Base-by-base conservation (phyloP, 35 echinoderm and acorn worm species). In the Ophiothrix spiculata region DNA sequence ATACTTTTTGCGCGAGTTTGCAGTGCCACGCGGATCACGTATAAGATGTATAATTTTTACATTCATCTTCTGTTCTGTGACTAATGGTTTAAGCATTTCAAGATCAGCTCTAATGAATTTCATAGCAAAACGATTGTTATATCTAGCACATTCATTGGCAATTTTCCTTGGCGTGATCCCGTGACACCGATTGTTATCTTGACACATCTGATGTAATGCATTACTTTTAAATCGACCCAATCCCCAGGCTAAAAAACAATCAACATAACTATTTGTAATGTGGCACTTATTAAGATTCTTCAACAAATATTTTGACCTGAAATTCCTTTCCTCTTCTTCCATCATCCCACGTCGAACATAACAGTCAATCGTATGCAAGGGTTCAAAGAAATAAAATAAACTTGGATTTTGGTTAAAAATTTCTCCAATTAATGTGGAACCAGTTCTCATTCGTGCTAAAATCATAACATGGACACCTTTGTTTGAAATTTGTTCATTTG, bases 21-120 rank as follows among this genome's bases (percentile, higher is more conserved):
- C 92, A 14, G 92, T 91, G 25, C 89, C 96, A 35, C 96, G 77
- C 12, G 96, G 96, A 83, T 99, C 96, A 4, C 96, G 81, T 29
- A 99, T 83, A 4, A 99, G 77, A 87, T 99, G 96, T 38, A 99
- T 91, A n/a, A 99, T 86, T 90, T 99, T 99, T 0, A 99, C 74
- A 42, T 99, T 94, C 23, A 87, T 79, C 0, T 76, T 31, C n/a
- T 91, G 69, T 31, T 90, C 49, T 37, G 81, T 84, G 0, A 93
- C 73, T 32, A 94, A 77, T 6, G 96, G 63, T 37, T 86, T 64
- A 8, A 99, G 21, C 39, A 94, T 86, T 56, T 90, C 84, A 2
- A 99, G 42, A 64, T 94, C 80, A 0, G 89, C 86, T 82, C 96
- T 14, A 1, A 99, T 99, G 34, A 86, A 77, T 84, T 99, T 99